phyloP scores from a whole-genome alignment of 1,140 invertebrate species.

The Cyclina sinensis region DNA sequence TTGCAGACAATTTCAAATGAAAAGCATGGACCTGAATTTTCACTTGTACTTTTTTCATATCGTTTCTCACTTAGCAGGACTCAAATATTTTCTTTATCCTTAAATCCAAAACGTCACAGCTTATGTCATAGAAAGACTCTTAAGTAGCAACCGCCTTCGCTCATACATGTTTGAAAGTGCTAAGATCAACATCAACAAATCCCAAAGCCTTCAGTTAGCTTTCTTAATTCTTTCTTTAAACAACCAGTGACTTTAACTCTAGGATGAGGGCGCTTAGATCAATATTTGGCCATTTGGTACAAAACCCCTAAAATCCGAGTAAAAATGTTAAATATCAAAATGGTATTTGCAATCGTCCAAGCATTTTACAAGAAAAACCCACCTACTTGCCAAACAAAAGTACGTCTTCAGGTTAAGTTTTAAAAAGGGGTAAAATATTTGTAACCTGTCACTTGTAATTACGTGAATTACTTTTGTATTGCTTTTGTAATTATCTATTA shows the following conservation, averaged over 20 bases:
- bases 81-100: no score
- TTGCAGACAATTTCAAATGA: no score
- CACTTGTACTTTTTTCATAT: no score
- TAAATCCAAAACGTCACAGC: no score
- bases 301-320: background rate
- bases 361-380: background rate
- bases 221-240: slow-evolving; percentile 19
- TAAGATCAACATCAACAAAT: background rate
- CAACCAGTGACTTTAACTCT: background rate
- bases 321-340: background rate
- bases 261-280: background rate
- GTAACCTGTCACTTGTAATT: slow-evolving; percentile 15
- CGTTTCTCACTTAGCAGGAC: no score
- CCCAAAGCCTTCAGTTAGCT: background rate
- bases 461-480: slow-evolving; percentile 25
- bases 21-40: no score
- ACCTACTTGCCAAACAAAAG: slow-evolving; percentile 20
- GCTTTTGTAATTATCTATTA: slow-evolving; percentile 18
- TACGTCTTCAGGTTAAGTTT: background rate
- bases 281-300: background rate
- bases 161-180: background rate
- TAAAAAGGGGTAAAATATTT: background rate
- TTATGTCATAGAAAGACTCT: no score
- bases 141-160: background rate
- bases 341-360: background rate